These are phyloP conservation scores for Axis porcinus DNA, from an alignment of 2,113 vertebrate genomes.

Conservation along the genomic window DNA sequence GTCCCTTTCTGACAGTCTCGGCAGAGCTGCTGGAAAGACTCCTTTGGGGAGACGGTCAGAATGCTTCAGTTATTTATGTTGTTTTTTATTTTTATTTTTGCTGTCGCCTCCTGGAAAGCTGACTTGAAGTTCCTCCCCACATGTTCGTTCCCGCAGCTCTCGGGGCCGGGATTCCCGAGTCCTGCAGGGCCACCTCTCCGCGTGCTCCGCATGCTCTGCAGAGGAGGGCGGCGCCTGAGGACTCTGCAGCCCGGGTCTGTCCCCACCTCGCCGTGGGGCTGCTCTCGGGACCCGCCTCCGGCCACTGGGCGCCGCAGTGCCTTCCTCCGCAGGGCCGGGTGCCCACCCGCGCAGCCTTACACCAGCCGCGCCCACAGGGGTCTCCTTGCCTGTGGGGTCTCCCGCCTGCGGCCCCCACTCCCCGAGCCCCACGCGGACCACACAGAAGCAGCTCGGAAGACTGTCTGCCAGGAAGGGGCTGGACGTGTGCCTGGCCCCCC, in stretches of 20 bases:
- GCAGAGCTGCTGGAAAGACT: not conserved
- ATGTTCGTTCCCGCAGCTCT: not conserved
- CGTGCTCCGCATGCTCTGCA: not conserved
- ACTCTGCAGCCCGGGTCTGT: not conserved
- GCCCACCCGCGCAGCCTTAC: slow-evolving; percentile 27
- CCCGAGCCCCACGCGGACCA: not conserved
- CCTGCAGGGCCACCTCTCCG: not conserved
- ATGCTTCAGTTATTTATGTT: slow-evolving; percentile 10
- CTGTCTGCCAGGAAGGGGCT: not conserved
- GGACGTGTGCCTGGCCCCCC: not conserved
- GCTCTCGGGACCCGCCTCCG: not conserved
- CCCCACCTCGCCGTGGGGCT: not conserved
- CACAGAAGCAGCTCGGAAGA: slow-evolving; percentile 2
- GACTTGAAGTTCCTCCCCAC: slow-evolving; percentile 70
- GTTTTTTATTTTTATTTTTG: slow-evolving; percentile 16
- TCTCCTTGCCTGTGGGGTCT: not conserved
- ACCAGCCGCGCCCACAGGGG: slow-evolving; percentile 5
- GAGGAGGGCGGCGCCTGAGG: not conserved
- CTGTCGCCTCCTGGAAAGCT: slow-evolving; percentile 67
- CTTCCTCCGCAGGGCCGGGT: slow-evolving; percentile 46
- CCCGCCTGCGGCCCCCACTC: not conserved
- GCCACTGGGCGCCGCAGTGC: slow-evolving; percentile 44
- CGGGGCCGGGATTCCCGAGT: not conserved
- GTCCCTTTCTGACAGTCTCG: not conserved
- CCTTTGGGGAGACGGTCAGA: not conserved